A percentile compares a stretch with the other conserved stretches of the same genome.
phyloP scores from a whole-genome alignment of 2,888 invertebrate species.

The Herminia tarsipennalis region DNA sequence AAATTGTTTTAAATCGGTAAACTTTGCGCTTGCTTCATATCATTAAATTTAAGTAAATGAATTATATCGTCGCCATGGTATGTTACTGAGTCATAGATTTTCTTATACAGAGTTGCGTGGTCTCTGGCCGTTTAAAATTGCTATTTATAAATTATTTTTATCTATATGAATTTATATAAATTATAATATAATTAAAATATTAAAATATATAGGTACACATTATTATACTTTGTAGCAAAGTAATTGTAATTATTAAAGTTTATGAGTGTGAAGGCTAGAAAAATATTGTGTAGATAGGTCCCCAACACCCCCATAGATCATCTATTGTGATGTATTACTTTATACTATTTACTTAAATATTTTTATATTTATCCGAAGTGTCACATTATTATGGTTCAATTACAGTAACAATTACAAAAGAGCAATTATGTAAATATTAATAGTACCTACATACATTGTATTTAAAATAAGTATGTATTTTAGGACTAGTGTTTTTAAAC shows the following conservation, averaged over 20 bases:
- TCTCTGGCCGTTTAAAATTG: conserved; percentile 16
- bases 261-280: no score
- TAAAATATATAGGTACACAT: no score
- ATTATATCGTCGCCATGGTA: conserved; percentile 43
- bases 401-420: conserved; percentile 1
- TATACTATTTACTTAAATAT: no score
- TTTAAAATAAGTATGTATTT: background rate
- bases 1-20: conserved; percentile 38
- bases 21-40: conserved; percentile 80
- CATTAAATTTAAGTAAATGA: conserved; percentile 74
- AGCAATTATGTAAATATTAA: conserved; percentile 5
- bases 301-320: no score
- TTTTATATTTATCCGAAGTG: no score
- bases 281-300: no score
- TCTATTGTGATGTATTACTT: no score
- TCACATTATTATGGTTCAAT: no score
- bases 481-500: conserved; percentile 1
- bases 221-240: no score
- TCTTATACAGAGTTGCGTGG: conserved; percentile 28
- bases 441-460: background rate
- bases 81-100: conserved; percentile 43
- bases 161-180: background rate
- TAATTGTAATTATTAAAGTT: no score
- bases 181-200: background rate
- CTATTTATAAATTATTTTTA: conserved; percentile 18